phyloP scores from a whole-genome alignment of 2,888 invertebrate genomes.

The Andrena bicolor region DNA sequence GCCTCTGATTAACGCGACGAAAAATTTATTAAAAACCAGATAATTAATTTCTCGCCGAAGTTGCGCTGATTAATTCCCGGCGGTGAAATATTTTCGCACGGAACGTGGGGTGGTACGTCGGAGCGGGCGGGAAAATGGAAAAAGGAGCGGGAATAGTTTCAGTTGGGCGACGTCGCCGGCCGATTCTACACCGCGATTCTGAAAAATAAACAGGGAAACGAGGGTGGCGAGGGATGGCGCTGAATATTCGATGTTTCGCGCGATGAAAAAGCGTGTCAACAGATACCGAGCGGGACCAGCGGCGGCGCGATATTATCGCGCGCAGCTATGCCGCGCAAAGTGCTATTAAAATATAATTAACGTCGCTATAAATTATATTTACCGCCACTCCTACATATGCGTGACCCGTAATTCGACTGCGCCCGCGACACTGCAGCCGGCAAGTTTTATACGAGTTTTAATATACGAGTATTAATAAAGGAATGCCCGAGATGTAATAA shows the following conservation, averaged over 20 bases:
- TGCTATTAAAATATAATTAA: constrained; percentile 63
- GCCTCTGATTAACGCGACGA: neutral
- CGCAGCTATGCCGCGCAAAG: constrained; percentile 36
- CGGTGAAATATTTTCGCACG: constrained; percentile 18
- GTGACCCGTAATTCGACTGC: constrained; percentile 45
- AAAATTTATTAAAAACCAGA: constrained; percentile 33
- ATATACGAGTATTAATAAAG: constrained; percentile 52
- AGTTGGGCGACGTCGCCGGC: neutral
- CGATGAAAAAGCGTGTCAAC: constrained; percentile 28
- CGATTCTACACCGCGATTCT: constrained; percentile 15
- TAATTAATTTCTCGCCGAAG: constrained; percentile 29
- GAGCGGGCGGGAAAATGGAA: too few relatives aligned
- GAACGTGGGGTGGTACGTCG: neutral
- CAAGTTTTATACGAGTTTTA: constrained; percentile 46
- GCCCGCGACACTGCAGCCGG: neutral
- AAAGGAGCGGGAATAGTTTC: neutral
- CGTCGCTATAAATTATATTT: constrained; percentile 58
- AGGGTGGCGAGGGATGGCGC: neutral
- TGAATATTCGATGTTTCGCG: constrained; percentile 34
- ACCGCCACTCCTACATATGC: constrained; percentile 33
- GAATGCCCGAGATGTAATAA: constrained; percentile 27
- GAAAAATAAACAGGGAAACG: constrained; percentile 1
- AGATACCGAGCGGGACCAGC: neutral
- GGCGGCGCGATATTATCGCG: constrained; percentile 41
- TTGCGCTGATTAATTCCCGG: constrained; percentile 27